Conservation (phyloP, 2,797 vertebrate species). For the Girardinus metallicus region DNA sequence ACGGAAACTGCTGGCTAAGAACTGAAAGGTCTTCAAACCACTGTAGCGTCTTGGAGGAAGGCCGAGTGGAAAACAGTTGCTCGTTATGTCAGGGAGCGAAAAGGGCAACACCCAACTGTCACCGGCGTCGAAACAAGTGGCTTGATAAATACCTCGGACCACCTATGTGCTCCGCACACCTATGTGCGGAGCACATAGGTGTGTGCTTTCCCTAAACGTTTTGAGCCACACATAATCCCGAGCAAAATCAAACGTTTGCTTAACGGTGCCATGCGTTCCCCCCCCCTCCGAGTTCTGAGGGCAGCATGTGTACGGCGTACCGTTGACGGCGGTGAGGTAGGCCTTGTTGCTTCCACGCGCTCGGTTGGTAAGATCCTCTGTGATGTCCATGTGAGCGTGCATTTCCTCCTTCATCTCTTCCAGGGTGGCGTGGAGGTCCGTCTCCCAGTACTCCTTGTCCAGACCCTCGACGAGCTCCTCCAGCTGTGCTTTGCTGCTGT, state of each 20-base stretch:
- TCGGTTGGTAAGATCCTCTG: slow-evolving; percentile 95
- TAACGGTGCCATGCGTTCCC: not conserved
- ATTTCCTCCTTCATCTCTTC: slow-evolving; percentile 94
- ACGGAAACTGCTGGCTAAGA: slow-evolving; percentile 35
- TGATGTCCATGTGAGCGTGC: slow-evolving; percentile 94
- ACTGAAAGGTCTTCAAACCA: slow-evolving; percentile 32
- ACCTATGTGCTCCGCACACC: too few species aligned
- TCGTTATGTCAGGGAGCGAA: slow-evolving; percentile 8
- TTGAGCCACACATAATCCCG: not conserved
- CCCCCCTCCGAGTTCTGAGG: not conserved
- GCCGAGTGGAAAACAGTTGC: slow-evolving; percentile 6
- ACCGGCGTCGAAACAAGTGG: not conserved
- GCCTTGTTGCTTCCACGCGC: slow-evolving; percentile 92
- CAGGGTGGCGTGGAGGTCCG: slow-evolving; percentile 88
- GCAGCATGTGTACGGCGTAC: slow-evolving; percentile 72
- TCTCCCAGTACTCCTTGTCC: slow-evolving; percentile 95
- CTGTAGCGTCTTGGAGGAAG: slow-evolving; percentile 21
- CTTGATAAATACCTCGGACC: not conserved
- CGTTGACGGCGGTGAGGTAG: slow-evolving; percentile 92
- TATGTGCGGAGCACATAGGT: not conserved
- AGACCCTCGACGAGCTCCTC: slow-evolving; percentile 88
- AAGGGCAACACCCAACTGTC: slow-evolving; percentile 35
- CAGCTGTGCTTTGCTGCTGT: slow-evolving; percentile 93
- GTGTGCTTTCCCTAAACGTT: too few species aligned
- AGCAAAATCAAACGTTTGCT: not conserved